Evolutionary conservation across 2,888 invertebrate species (phyloP).

Genomic region (Sminthurinus aureus): DNA sequence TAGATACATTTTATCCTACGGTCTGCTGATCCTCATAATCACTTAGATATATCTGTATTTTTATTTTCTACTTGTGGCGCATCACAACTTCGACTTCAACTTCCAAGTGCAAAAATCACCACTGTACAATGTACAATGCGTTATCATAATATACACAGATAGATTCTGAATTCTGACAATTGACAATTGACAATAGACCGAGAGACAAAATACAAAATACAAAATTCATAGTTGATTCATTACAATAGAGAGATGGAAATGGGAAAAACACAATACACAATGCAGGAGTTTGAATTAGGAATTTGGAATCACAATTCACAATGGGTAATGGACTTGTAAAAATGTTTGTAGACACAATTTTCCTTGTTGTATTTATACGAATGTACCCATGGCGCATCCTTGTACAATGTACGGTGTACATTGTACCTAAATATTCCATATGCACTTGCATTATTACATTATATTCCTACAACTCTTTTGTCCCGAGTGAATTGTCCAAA

Average conservation of each 20-base stretch:
- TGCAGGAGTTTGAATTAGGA: background rate
- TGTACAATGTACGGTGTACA: too few species aligned
- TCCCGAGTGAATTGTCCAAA: conserved; percentile 1
- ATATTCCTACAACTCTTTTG: conserved; percentile 16
- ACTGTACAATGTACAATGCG: too few species aligned
- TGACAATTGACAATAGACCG: too few species aligned
- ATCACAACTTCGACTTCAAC: background rate
- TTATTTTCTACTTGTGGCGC: background rate
- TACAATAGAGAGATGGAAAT: background rate
- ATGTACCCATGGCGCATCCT: background rate
- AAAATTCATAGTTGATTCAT: background rate
- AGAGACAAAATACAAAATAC: too few species aligned
- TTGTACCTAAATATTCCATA: too few species aligned
- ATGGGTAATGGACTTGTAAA: too few species aligned
- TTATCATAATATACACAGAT: too few species aligned
- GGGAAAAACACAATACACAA: background rate
- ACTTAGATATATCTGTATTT: background rate
- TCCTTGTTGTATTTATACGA: background rate
- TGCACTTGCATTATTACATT: too few species aligned
- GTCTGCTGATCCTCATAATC: background rate
- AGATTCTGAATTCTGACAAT: too few species aligned
- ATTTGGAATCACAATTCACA: background rate
- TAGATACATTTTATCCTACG: background rate
- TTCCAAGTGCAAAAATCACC: background rate
- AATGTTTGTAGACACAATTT: background rate